A percentile compares a stretch with the other conserved stretches of the same genome.
These are phyloP conservation scores for Barypeithes pellucidus DNA, from an alignment of 2,888 invertebrate genomes.

Conservation along the genomic window DNA sequence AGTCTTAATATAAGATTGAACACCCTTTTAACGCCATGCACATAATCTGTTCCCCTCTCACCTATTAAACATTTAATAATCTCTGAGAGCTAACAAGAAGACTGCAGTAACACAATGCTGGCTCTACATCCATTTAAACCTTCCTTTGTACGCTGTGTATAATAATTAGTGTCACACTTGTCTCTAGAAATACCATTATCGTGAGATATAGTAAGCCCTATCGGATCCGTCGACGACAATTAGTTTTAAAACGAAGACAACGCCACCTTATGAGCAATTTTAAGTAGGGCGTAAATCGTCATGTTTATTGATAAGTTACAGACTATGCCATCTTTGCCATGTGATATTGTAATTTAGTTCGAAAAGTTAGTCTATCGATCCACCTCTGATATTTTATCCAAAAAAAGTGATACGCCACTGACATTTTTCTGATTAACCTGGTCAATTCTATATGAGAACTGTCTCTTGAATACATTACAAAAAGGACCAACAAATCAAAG, in stretches of 20 bases:
- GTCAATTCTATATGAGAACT: no score
- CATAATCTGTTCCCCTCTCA: slow-evolving; percentile 19
- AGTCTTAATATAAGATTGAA: neutral
- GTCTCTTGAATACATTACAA: no score
- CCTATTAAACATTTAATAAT: slow-evolving; percentile 31
- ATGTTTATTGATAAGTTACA: neutral
- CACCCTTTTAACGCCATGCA: neutral
- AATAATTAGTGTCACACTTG: slow-evolving; percentile 46
- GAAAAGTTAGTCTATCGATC: no score
- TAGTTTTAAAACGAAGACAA: slow-evolving; percentile 45
- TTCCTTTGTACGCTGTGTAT: slow-evolving; percentile 40
- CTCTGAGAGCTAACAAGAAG: slow-evolving; percentile 16
- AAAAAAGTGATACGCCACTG: no score
- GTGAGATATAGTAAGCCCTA: slow-evolving; percentile 43
- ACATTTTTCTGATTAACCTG: no score
- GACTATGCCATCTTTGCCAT: neutral
- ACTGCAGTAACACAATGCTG: slow-evolving; percentile 27
- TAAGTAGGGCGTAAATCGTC: slow-evolving; percentile 30
- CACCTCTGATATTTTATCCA: no score
- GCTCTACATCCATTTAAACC: slow-evolving; percentile 31
- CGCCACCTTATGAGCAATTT: slow-evolving; percentile 46
- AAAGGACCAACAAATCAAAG: no score
- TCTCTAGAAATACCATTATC: slow-evolving; percentile 47
- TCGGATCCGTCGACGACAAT: slow-evolving; percentile 50
- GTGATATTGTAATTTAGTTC: no score